These are phyloP conservation scores for Ciconia maguari DNA, from an alignment of 2,113 vertebrate species.

Conservation along the genomic window DNA sequence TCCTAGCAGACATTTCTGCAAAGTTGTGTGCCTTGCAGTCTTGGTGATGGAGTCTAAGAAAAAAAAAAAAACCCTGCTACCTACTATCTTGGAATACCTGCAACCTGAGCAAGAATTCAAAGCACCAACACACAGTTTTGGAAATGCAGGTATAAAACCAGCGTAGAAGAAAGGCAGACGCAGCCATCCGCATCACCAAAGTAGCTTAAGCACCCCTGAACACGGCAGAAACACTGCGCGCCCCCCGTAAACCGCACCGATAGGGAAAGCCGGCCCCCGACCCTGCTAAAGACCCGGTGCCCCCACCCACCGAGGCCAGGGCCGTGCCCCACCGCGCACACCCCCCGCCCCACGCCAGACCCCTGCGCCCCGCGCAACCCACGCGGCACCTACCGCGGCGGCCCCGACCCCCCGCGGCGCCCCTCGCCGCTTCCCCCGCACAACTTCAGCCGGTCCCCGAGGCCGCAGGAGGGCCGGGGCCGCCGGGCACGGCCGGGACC, in stretches of 20 bases:
- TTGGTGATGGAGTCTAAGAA: no score
- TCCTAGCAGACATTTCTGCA: neutral
- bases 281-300: neutral
- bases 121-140: neutral
- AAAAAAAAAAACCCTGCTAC: neutral
- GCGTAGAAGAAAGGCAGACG: fast-evolving
- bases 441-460: neutral
- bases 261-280: neutral
- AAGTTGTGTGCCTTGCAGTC: neutral
- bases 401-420: neutral
- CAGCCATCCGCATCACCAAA: neutral
- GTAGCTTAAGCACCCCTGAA: neutral
- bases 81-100: neutral
- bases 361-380: no score
- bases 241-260: neutral
- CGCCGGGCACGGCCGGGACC: constrained; percentile 35
- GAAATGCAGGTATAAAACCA: neutral
- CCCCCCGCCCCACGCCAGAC: neutral
- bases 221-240: neutral
- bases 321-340: neutral
- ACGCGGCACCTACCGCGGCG: neutral
- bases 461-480: neutral
- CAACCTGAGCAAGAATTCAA: neutral
- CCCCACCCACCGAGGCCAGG: neutral
- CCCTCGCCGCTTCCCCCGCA: neutral